Conservation (phyloP, 2,888 invertebrate genomes). For the Gryllus longicercus region DNA sequence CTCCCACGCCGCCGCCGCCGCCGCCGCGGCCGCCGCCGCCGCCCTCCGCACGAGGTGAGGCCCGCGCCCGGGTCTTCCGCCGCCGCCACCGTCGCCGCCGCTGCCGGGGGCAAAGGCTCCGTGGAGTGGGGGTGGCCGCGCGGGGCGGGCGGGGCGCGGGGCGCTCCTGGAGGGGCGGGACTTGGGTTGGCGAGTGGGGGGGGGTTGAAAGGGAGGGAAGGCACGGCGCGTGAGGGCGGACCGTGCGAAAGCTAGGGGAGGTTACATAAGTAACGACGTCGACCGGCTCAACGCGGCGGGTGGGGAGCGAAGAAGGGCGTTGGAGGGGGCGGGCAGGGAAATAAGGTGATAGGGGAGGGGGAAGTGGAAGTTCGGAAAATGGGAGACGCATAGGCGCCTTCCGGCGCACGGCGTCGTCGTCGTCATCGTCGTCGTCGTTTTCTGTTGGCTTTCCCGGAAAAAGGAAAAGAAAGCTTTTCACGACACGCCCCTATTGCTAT, state of each 20-base stretch:
- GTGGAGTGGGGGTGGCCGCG: not conserved
- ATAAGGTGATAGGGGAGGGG: conserved; percentile 22
- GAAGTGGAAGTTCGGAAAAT: conserved; percentile 23
- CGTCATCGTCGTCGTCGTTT: conserved; percentile 23
- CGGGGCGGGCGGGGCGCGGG: not conserved
- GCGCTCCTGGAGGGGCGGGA: not conserved
- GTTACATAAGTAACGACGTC: not conserved
- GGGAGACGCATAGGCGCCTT: conserved; percentile 28
- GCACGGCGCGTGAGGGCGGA: not conserved
- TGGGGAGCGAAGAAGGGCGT: not conserved
- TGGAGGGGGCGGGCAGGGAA: conserved; percentile 18
- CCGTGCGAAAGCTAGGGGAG: not conserved
- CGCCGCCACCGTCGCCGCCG: not conserved
- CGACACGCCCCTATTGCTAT: conserved; percentile 25
- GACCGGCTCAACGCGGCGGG: not conserved
- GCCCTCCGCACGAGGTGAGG: too few relatives aligned
- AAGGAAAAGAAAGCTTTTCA: conserved; percentile 19
- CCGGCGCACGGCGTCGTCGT: not conserved
- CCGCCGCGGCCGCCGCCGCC: too few relatives aligned
- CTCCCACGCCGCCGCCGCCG: too few relatives aligned
- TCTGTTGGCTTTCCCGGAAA: conserved; percentile 23
- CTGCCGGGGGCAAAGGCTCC: not conserved
- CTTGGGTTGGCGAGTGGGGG: not conserved
- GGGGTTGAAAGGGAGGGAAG: not conserved
- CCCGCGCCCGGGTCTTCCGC: not conserved